Evolutionary conservation across 2,113 vertebrate genomes (phyloP), one percentile per base, ranked within the genome.

Genomic region (Callaeas wilsoni): DNA sequence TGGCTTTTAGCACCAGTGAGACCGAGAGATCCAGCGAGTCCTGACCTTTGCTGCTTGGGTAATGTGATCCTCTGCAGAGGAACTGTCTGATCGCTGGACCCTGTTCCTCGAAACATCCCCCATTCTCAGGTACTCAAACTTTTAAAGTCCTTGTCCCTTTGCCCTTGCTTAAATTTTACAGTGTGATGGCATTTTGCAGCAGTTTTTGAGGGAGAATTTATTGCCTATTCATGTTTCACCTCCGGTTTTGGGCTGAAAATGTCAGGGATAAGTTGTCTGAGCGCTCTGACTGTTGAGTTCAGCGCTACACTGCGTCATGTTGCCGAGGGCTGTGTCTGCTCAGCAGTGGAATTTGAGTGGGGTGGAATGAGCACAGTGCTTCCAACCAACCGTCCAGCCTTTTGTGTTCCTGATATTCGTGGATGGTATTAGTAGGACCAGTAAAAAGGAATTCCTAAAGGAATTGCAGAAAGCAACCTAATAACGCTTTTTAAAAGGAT

Each of bases 281-380:
- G 42, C n/a, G 77, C 73, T 89, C 50, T 59, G 75, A 44, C 37
- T 39, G 63, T 71, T 9, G 77, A 71, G 68, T 85, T 96, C 62
- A 32, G 37, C 1, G 13, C 67, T 69, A 23, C 49, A 9, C 85
- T 89, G 87, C 10, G 7, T 81, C 63, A 26, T 4, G 65, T 55
- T 76, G 86, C 81, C 14, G 3, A 82, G 59, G 93, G 88, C 84
- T 86, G 49, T 84, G 78, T 84, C 88, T 93, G 94, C 83, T 95
- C 32, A n/a, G 47, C 65, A 8, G 35, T 68, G 90, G 95, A 95
- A 95, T 86, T 56, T 87, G 79, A 90, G 94, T 93, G 76, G 92
- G 89, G 93, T 79, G 65, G 74, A 65, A 82, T 84, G 63, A 90
- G 77, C 60, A 15, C 3, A 63, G 50, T 41, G 63, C 67, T 65